A percentile compares a stretch with the other conserved stretches of the same genome.
Conservation (phyloP, 2,888 invertebrate species). For the Ceriagrion tenellum region DNA sequence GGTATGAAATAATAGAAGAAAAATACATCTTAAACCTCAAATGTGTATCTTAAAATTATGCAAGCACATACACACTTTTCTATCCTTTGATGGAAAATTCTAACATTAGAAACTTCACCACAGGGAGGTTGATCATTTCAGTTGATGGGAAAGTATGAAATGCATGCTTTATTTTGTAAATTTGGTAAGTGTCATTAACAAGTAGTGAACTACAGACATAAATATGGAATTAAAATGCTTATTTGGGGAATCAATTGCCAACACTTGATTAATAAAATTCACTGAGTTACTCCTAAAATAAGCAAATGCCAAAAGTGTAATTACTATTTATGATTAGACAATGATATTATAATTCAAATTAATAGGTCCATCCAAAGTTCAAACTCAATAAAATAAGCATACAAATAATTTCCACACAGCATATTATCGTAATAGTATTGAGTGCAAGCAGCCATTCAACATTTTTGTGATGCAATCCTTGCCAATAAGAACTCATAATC, state of each 20-base stretch:
- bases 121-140: no score
- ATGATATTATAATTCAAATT: not conserved
- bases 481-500: not conserved
- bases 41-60: no score
- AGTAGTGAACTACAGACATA: no score
- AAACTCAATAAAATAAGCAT: not conserved
- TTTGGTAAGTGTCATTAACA: no score
- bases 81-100: not conserved
- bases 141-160: no score
- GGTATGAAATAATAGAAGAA: not conserved
- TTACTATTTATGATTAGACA: not conserved
- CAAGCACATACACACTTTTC: no score
- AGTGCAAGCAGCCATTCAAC: conserved; percentile 37
- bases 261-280: no score
- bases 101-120: not conserved
- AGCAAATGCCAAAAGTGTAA: not conserved
- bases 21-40: no score
- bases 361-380: not conserved
- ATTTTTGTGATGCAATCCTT: not conserved
- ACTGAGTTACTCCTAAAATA: no score
- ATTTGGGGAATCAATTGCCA: no score
- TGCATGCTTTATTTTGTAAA: no score
- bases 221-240: no score
- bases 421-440: not conserved
- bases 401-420: not conserved